phyloP scores from a whole-genome alignment of 2,113 vertebrate species.

The Illadopsis cleaveri region DNA sequence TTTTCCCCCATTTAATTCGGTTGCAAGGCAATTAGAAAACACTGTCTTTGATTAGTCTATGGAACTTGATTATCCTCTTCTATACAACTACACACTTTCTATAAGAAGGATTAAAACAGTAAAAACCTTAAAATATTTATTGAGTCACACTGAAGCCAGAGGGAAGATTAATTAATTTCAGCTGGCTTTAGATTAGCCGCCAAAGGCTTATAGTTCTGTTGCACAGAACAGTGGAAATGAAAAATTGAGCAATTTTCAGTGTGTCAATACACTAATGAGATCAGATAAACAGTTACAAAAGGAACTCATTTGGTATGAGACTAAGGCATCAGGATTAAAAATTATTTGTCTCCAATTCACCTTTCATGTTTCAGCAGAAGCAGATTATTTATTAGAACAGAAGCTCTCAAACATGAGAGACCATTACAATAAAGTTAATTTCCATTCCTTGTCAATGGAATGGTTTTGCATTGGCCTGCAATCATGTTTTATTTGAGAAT shows the following conservation, averaged over 20 bases:
- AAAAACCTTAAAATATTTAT: not conserved
- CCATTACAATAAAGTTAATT: not conserved
- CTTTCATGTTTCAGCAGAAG: not conserved
- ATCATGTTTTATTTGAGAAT: not conserved
- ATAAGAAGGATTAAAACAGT: not conserved
- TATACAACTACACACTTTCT: not conserved
- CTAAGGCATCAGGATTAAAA: not conserved
- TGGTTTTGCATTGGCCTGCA: fast-evolving
- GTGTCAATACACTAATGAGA: not conserved
- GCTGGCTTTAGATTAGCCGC: not conserved
- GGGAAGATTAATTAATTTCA: not conserved
- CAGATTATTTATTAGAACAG: not conserved
- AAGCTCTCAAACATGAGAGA: not conserved
- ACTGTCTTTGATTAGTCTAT: not conserved
- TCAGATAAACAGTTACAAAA: not conserved
- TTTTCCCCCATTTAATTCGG: not conserved
- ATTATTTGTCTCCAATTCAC: not conserved
- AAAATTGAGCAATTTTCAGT: not conserved
- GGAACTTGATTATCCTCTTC: not conserved
- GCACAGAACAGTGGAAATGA: not conserved
- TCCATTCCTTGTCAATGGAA: not conserved
- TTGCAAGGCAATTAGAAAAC: not conserved
- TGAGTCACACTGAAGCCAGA: not conserved
- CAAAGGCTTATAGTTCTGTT: not conserved
- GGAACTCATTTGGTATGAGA: not conserved